These are phyloP conservation scores for Ophion ventricosus DNA, from an alignment of 2,888 invertebrate species.

Conservation along the genomic window DNA sequence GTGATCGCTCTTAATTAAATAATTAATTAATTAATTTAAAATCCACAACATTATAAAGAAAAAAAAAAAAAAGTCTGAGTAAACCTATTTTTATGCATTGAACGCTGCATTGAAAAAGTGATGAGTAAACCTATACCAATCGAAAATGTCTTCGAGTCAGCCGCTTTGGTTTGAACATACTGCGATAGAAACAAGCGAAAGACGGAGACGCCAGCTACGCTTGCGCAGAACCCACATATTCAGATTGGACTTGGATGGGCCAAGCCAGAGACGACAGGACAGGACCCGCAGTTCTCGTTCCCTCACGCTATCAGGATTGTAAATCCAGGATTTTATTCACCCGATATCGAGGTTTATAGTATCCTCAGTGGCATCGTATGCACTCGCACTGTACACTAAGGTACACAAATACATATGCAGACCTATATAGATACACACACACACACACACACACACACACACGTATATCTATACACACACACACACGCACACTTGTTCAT, in stretches of 20 bases:
- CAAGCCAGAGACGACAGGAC: conserved; percentile 66
- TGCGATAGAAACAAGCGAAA: conserved; percentile 78
- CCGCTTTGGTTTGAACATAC: conserved; percentile 17
- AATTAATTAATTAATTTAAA: no score
- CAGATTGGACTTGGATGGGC: conserved; percentile 37
- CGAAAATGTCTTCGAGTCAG: conserved; percentile 46
- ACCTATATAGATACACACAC: conserved; percentile 11
- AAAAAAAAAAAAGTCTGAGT: no score
- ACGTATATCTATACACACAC: no score
- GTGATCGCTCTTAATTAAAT: no score
- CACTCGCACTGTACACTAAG: conserved; percentile 31
- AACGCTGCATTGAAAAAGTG: conserved; percentile 72
- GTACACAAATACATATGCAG: conserved; percentile 32
- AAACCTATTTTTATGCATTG: no score
- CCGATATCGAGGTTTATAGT: conserved; percentile 83
- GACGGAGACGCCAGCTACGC: conserved; percentile 69
- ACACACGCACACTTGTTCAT: conserved; percentile 50
- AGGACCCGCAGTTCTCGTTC: conserved; percentile 71
- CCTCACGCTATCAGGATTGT: conserved; percentile 81
- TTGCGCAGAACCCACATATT: conserved; percentile 51
- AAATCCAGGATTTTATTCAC: conserved; percentile 83
- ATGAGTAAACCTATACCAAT: conserved; percentile 82
- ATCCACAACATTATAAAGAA: no score
- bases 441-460: not conserved
- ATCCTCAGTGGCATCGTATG: conserved; percentile 75